phyloP scores from a whole-genome alignment of 2,113 vertebrate species.

The Solea solea region DNA sequence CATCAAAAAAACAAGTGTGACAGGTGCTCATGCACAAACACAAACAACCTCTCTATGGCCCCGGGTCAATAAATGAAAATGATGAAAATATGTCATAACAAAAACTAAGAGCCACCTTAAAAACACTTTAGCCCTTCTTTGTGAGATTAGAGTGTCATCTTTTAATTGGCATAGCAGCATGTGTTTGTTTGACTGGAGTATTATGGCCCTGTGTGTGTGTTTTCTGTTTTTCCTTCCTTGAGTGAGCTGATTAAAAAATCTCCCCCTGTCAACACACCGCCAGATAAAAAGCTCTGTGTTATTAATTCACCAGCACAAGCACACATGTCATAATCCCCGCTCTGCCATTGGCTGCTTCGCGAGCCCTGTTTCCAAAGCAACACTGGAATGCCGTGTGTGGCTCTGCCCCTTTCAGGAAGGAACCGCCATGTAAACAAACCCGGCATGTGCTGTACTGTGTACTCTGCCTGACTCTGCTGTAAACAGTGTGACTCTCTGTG shows the following conservation, averaged over 20 bases:
- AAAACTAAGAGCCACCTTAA: neutral
- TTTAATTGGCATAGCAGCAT: slow-evolving; percentile 58
- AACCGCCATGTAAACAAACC: slow-evolving; percentile 72
- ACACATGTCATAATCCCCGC: slow-evolving; percentile 64
- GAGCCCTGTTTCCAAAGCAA: slow-evolving; percentile 79
- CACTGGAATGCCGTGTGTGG: slow-evolving; percentile 62
- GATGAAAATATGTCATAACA: neutral
- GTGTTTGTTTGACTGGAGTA: slow-evolving; percentile 58
- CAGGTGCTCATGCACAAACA: slow-evolving; percentile 32
- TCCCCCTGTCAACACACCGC: slow-evolving; percentile 44
- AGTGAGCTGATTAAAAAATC: slow-evolving; percentile 72
- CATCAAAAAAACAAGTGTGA: slow-evolving; percentile 4
- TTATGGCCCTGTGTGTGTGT: slow-evolving; percentile 39
- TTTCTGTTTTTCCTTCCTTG: slow-evolving; percentile 47
- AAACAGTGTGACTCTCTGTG: slow-evolving; percentile 57
- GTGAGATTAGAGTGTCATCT: slow-evolving; percentile 52
- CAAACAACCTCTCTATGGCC: neutral
- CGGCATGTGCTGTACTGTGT: slow-evolving; percentile 53
- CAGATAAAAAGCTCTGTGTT: slow-evolving; percentile 53
- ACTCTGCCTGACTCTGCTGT: slow-evolving; percentile 23
- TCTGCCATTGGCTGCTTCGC: slow-evolving; percentile 61
- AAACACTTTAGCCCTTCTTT: slow-evolving; percentile 15
- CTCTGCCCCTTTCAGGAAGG: slow-evolving; percentile 72
- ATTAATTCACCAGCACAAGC: slow-evolving; percentile 64
- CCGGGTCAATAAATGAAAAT: slow-evolving; percentile 22